Conservation (phyloP, 1,140 invertebrate species). For the Leucophenga varia region DNA sequence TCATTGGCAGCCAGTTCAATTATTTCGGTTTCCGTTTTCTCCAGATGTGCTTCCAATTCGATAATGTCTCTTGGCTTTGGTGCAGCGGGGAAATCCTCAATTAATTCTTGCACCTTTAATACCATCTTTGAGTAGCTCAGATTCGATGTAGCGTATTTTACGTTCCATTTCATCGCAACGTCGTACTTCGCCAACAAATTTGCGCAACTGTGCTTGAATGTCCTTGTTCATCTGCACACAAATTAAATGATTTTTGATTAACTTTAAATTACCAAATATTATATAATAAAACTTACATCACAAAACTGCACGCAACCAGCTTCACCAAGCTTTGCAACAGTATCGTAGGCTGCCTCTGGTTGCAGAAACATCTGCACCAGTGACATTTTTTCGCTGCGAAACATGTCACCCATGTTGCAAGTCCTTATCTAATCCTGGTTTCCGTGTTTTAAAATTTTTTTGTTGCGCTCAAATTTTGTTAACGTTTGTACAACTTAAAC, state of each 20-base stretch:
- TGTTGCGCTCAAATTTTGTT: background rate
- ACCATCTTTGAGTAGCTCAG: constrained; percentile 83
- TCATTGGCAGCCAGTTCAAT: constrained; percentile 91
- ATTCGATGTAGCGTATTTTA: constrained; percentile 81
- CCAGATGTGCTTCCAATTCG: constrained; percentile 75
- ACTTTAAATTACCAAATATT: background rate
- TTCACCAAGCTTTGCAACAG: constrained; percentile 86
- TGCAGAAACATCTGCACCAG: constrained; percentile 87
- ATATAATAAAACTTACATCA: constrained; percentile 71
- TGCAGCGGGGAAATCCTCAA: constrained; percentile 79
- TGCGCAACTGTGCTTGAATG: constrained; percentile 80
- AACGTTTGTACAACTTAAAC: constrained; percentile 11
- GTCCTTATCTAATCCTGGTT: constrained; percentile 25
- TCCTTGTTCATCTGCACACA: constrained; percentile 72
- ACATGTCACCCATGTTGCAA: constrained; percentile 68
- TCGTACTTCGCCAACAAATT: constrained; percentile 81
- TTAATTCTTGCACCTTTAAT: constrained; percentile 71
- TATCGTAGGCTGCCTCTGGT: constrained; percentile 84
- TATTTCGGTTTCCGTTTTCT: constrained; percentile 91
- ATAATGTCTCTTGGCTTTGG: constrained; percentile 96
- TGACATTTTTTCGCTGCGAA: constrained; percentile 84
- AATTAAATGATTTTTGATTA: too few relatives aligned
- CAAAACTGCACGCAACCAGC: constrained; percentile 85
- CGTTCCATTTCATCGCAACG: constrained; percentile 85
- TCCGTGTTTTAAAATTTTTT: constrained; percentile 12